Base-by-base conservation (phyloP, 2,797 vertebrate species). In the Tadarida brasiliensis region DNA sequence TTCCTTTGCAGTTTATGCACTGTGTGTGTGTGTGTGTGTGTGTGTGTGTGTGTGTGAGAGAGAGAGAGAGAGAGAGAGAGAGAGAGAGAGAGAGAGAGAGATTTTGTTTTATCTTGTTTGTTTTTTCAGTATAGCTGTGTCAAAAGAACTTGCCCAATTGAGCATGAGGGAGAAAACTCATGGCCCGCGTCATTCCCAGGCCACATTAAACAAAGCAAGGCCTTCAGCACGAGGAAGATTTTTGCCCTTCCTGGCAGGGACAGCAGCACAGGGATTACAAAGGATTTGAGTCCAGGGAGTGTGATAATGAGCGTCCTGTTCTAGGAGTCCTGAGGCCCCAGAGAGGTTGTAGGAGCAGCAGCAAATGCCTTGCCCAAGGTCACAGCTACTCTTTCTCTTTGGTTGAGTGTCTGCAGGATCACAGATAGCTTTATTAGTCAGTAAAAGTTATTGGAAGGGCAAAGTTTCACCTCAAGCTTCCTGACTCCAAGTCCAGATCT, bases 181-280 rank as follows among this genome's bases (percentile, higher is more conserved):
- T 2, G 14, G 35, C 74, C 59, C 47, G 33, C 16, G 83, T 56
- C 61, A n/a, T 59, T 93, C 57, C 57, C 67, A 59, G 87, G 65
- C 47, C 70, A 87, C 81, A 86, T 92, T 73, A 96, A 92, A 95
- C 91, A 97, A 92, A 97, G 28, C 30, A 80, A 80, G 67, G 33
- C 65, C 14, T 57, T 91, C 28, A 67, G 28, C 14, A 7, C 63
- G 74, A 61, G 59, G 61, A 24, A 78, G n/a, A 35, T 15, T 35
- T 70, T 87, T 86, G 87, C 11, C 14, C 26, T 92, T 96, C 68
- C 15, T 94, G 89, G 78, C 78, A 93, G 61, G 20, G 56, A 85
- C 19, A 2, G 51, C 24, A 51, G n/a, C 35, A 20, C 7, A 7
- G 30, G 44, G 44, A 70, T 91, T 84, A 84, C 20, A 51, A 74